Conservation (phyloP, 2,888 invertebrate species). For the Tetramorium bicarinatum region DNA sequence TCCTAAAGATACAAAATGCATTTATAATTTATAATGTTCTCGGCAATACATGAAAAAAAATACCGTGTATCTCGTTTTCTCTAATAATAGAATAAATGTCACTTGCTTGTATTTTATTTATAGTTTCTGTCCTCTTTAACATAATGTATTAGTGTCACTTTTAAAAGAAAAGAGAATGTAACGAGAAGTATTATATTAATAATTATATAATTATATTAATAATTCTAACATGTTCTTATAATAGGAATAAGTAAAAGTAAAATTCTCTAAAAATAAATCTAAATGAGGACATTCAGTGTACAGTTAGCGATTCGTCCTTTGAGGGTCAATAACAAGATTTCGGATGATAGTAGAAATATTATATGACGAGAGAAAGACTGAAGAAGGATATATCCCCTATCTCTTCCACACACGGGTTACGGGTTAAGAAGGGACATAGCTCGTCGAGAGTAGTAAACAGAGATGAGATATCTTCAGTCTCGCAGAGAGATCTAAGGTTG, state of each 20-base stretch:
- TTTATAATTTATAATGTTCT: neutral
- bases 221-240: neutral
- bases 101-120: neutral
- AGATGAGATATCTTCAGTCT: slow-evolving; percentile 43
- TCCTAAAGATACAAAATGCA: neutral
- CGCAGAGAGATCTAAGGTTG: slow-evolving; percentile 26
- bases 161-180: neutral
- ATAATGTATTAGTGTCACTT: neutral
- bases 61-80: neutral
- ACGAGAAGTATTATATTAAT: no score
- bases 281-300: neutral
- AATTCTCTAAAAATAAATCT: neutral
- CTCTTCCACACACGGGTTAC: neutral
- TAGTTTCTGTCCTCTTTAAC: slow-evolving; percentile 3
- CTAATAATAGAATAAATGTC: slow-evolving; percentile 1
- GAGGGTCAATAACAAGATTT: neutral
- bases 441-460: neutral
- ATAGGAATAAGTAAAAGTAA: neutral
- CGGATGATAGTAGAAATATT: neutral
- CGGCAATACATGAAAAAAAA: neutral
- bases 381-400: neutral
- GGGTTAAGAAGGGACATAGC: neutral
- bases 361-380: neutral
- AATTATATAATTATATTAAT: no score
- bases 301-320: neutral